phyloP scores from a whole-genome alignment of 1,140 invertebrate genomes.

The Periplaneta americana region DNA sequence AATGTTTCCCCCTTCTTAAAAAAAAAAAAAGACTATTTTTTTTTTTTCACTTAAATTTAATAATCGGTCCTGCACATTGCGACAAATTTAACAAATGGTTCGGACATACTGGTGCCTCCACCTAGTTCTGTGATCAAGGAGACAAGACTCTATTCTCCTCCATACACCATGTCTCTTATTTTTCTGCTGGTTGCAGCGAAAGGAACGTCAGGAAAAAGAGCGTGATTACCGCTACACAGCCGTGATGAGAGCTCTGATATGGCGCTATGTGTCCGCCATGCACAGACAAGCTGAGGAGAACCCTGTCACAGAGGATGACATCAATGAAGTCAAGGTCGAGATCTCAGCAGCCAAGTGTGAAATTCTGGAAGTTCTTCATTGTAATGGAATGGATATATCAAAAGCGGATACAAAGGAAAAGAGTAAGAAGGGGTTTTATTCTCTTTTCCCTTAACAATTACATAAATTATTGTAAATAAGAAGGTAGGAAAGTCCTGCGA shows the following conservation, averaged over 20 bases:
- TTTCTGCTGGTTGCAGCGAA: slow-evolving; percentile 23
- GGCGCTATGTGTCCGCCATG: slow-evolving; percentile 76
- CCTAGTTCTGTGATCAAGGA: too few relatives aligned
- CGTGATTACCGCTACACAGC: slow-evolving; percentile 57
- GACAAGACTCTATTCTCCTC: too few relatives aligned
- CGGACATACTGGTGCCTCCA: too few relatives aligned
- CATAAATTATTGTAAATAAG: too few relatives aligned
- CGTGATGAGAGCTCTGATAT: slow-evolving; percentile 77
- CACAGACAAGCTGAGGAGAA: slow-evolving; percentile 69
- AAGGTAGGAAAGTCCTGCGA: too few relatives aligned
- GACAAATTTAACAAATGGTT: too few relatives aligned
- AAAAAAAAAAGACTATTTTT: too few relatives aligned
- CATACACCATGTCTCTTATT: neutral
- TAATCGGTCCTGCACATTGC: too few relatives aligned
- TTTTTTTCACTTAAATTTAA: too few relatives aligned
- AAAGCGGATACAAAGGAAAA: slow-evolving; percentile 21
- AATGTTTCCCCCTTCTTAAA: too few relatives aligned
- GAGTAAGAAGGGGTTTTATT: too few relatives aligned
- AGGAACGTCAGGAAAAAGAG: slow-evolving; percentile 55
- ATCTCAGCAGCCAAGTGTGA: slow-evolving; percentile 77
- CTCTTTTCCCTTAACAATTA: too few relatives aligned
- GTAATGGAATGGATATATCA: slow-evolving; percentile 72
- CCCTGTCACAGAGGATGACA: slow-evolving; percentile 83
- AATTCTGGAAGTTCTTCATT: slow-evolving; percentile 74
- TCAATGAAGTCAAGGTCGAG: slow-evolving; percentile 89